These are phyloP conservation scores for Dolichallabes microphthalmus DNA, from an alignment of 2,113 vertebrate species.

Conservation along the genomic window DNA sequence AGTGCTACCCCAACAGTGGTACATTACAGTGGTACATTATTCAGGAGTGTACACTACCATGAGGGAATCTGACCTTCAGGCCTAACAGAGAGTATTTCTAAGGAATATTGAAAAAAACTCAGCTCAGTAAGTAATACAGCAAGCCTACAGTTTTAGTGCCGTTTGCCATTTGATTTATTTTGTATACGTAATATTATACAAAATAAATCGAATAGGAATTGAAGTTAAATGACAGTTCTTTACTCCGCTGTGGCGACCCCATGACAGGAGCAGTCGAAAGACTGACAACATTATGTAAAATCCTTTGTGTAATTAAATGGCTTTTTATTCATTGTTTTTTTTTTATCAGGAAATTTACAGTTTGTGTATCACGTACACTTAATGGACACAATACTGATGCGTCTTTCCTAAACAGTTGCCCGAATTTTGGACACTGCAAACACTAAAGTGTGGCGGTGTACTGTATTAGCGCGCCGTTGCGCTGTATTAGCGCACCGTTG, in stretches of 20 bases:
- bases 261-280: too few species aligned
- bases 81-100: not conserved
- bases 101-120: not conserved
- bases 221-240: too few species aligned
- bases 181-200: not conserved
- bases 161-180: not conserved
- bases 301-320: not conserved
- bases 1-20: not conserved
- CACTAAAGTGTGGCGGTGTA: too few species aligned
- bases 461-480: too few species aligned
- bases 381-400: too few species aligned
- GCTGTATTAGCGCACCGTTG: too few species aligned
- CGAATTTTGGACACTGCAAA: too few species aligned
- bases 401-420: too few species aligned
- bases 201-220: not conserved
- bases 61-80: not conserved
- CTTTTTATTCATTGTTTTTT: not conserved
- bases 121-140: not conserved
- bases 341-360: not conserved
- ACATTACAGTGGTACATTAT: not conserved
- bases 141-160: not conserved
- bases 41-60: not conserved
- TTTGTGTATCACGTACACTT: not conserved
- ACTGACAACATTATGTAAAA: too few species aligned
- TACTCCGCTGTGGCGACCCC: too few species aligned